Evolutionary conservation across 2,888 invertebrate genomes (phyloP).

Genomic region (Pollenia angustigena): DNA sequence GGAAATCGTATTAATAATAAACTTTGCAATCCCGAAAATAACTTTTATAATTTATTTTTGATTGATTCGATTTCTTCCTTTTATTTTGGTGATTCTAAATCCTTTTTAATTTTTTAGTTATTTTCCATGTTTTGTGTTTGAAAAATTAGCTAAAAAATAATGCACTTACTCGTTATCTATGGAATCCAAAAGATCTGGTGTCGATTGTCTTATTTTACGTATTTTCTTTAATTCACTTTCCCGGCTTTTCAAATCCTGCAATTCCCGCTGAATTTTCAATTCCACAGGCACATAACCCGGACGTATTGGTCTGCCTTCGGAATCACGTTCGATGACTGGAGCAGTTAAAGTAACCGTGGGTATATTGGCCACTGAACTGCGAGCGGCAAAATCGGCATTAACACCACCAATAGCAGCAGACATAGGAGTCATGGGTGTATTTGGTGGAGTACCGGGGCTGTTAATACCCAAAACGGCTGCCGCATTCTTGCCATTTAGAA

Average conservation of each 20-base stretch:
- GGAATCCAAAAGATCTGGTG: slow-evolving; percentile 87
- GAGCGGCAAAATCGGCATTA: slow-evolving; percentile 48
- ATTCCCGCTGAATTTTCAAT: slow-evolving; percentile 94
- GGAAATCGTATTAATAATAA: too few relatives aligned
- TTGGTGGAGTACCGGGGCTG: slow-evolving; percentile 57
- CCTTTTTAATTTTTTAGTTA: not conserved
- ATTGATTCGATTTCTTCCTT: too few relatives aligned
- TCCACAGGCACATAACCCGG: slow-evolving; percentile 94
- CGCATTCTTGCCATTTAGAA: slow-evolving; percentile 71
- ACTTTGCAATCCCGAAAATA: too few relatives aligned
- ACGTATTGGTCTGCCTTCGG: slow-evolving; percentile 88
- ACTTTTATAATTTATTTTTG: too few relatives aligned
- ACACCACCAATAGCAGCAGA: slow-evolving; percentile 77
- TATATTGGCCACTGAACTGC: slow-evolving; percentile 76
- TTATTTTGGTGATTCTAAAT: too few relatives aligned
- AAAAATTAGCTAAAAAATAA: not conserved
- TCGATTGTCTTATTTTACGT: slow-evolving; percentile 87
- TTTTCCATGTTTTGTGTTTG: too few relatives aligned
- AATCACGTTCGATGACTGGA: slow-evolving; percentile 85
- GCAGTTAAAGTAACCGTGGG: slow-evolving; percentile 82
- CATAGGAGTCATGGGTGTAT: slow-evolving; percentile 69
- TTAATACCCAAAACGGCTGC: slow-evolving; percentile 69
- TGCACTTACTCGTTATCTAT: slow-evolving; percentile 86
- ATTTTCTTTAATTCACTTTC: slow-evolving; percentile 91
- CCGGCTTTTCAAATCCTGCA: slow-evolving; percentile 92